phyloP scores from a whole-genome alignment of 2,888 invertebrate genomes.

The Globia sparganii region DNA sequence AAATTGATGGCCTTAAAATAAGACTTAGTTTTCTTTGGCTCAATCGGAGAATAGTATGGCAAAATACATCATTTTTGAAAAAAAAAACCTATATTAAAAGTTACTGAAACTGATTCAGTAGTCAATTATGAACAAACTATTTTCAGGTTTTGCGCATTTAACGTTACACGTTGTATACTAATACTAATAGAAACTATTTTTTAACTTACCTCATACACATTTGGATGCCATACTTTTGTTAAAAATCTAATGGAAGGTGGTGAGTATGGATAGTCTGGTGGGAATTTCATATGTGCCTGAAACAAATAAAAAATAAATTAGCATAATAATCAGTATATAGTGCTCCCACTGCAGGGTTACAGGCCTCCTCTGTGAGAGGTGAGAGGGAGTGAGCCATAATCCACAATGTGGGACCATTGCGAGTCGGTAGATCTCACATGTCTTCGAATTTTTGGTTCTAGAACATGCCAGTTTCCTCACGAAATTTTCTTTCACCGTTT shows the following conservation, averaged over 20 bases:
- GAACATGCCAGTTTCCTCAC: too few species aligned
- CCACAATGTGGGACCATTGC: too few species aligned
- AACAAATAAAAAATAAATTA: conserved; percentile 82
- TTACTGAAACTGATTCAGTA: too few species aligned
- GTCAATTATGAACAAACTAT: too few species aligned
- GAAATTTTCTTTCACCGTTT: too few species aligned
- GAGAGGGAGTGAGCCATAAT: background rate
- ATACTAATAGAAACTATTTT: background rate
- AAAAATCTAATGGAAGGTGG: conserved; percentile 99
- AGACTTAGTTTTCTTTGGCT: too few species aligned
- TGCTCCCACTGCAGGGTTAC: background rate
- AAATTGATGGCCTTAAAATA: too few species aligned
- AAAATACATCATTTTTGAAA: too few species aligned
- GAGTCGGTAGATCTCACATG: background rate
- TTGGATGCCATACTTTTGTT: conserved; percentile 99
- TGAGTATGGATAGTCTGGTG: conserved; percentile 99
- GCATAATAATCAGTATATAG: background rate
- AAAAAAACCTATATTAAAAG: too few species aligned
- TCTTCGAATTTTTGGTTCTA: background rate
- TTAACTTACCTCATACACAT: conserved; percentile 98
- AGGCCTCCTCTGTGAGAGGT: background rate
- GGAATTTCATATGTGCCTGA: conserved; percentile 99
- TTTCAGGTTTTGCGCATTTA: too few species aligned
- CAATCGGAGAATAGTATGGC: too few species aligned
- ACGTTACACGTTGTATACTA: too few species aligned